Evolutionary conservation across 1,140 invertebrate genomes (phyloP), one percentile per base, ranked within the genome.

Genomic region (Bombus huntii): DNA sequence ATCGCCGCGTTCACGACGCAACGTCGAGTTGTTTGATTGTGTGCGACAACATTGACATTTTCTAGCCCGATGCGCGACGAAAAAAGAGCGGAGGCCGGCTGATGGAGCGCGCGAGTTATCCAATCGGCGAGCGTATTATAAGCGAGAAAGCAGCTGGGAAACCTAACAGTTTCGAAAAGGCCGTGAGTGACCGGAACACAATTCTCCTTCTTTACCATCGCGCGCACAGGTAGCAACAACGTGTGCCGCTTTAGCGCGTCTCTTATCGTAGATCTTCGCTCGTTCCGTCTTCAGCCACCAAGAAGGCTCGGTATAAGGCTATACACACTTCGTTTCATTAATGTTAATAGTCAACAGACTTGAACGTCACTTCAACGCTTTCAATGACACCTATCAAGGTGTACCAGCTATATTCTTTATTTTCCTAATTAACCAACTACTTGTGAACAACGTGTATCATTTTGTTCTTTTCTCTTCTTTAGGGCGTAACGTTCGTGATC

Each of bases 121-220:
- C 81, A 83, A 77, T 77, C 73, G 62, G 57, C 80, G 79, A 73
- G 82, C 72, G n/a, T 74, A 44, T 81, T 66, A 81, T 68, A 88
- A 86, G 81, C 88, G 85, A 87, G 89, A 90, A 74, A 81, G 73
- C 85, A 86, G 87, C 87, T 91, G 91, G 90, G 90, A 92, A 92
- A 88, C 87, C 81, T 86, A 87, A 86, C 85, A 88, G 86, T 87
- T 89, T 90, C 68, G 85, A 87, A 87, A 91, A 88, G 85, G 88
- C 86, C 87, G 87, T 86, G 89, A 92, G 88, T 93, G 93, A 93
- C 93, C 93, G 93, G 93, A 93, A 92, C 89, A 89, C 90, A 68
- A 81, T 82, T 88, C 83, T 79, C 78, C 78, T 75, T 76, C 34
- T n/a, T 42, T n/a, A 12, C 53, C 39, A 34, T 77, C 34, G 31